Evolutionary conservation across 2,888 invertebrate species (phyloP), one percentile per base, ranked within the genome.

Genomic region (Hirtodrosophila histrioides): DNA sequence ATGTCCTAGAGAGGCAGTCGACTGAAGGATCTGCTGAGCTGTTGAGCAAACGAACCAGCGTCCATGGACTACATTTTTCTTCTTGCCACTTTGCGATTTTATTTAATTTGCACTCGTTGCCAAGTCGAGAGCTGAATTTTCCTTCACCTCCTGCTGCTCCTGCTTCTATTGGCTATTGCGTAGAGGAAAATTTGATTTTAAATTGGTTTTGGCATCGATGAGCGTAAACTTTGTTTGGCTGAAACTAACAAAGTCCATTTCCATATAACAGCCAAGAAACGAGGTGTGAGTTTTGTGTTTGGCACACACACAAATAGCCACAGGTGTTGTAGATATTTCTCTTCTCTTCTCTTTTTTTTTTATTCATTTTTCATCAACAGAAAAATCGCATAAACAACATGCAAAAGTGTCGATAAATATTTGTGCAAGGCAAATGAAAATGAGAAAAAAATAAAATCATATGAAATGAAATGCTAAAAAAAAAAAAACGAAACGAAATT

Each of bases 41-140:
- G 33, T 61, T 44, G 41, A 40, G 60, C 41, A 45, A 65, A 41
- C 43, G 57, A 33, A 35, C 46, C 29, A 43, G 37, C 44, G 41
- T 50, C 53, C 60, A 69, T 45, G 58, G 45, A 60, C 50, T 57
- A 54, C 56, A 80, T 72, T 83, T 80, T 78, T 69, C 69, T 64
- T 65, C 17, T 33, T 69, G 67, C 76, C 74, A 69, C 62, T 76
- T 73, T 71, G 49, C 65, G 61, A 81, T 79, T 84, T 86, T 84
- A 84, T 84, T 84, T 84, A 84, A 84, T 84, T 84, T 84, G 71
- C 84, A 84, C 86, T 86, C 61, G 71, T 81, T 74, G 74, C 39
- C 69, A 64, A 67, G 68, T 64, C 49, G 50, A 78, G 73, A 66
- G 56, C 40, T 45, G 17, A 17, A 17, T 17, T 17, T 17, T 17